Evolutionary conservation across 2,888 invertebrate genomes (phyloP), one percentile per base, ranked within the genome.

Genomic region (Leucophora obtusa): DNA sequence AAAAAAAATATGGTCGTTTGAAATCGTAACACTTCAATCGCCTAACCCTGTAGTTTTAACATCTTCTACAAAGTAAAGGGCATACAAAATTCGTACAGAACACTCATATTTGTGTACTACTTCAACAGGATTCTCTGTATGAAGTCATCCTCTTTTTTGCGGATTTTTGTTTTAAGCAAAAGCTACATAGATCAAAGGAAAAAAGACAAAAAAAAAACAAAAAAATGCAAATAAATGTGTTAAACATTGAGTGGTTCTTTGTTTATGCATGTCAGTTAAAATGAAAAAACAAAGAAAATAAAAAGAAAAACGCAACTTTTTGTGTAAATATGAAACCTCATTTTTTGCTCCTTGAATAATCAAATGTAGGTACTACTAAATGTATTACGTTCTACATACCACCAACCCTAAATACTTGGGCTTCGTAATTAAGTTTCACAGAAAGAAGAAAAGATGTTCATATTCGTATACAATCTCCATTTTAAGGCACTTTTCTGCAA

Each of bases 211-310:
- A 51, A 63, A 60, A 63, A 70, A 24, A 63, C 47, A 35, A 51
- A 66, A 28, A 83, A 84, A 87, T 88, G 87, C 84, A 88, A 88
- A 88, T 88, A 82, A 84, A 82, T 83, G 82, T 84, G 82, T 83
- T 83, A 72, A 75, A 73, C 77, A 77, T 83, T 82, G 77, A 82
- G 83, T 83, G 82, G 79, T 73, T 62, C 76, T 72, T 54, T 38
- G 10, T 38, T 77, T 70, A 71, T 72, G 51, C 68, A 71, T 63
- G 75, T 63, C 77, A 77, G 71, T 71, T 66, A 50, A 65, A 70
- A 65, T 66, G 43, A 33, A 66, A 38, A 50, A 47, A 18, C 21
- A 28, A 56, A 50, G 38, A 50, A 51, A 43, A 47, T 18, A 17
- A 70, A 75, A 77, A 33, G 33, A 77, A 77, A 71, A 71, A 66